A percentile compares a stretch with the other conserved stretches of the same genome.
phyloP scores from a whole-genome alignment of 2,888 invertebrate species.

The Tachina fera region DNA sequence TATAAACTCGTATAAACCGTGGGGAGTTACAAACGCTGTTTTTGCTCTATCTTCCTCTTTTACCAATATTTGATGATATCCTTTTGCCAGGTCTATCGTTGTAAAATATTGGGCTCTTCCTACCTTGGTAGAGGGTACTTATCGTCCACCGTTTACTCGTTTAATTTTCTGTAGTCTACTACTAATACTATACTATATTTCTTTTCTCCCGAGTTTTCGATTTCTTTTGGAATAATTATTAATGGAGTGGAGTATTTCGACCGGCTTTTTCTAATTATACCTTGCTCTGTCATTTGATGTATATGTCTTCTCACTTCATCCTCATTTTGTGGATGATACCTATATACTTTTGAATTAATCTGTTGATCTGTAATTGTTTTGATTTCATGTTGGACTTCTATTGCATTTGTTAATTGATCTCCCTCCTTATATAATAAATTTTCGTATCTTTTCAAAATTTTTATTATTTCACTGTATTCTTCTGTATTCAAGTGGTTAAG shows the following conservation, averaged over 20 bases:
- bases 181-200: not conserved
- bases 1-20: constrained; percentile 48
- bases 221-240: constrained; percentile 10
- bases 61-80: constrained; percentile 13
- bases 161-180: too few relatives aligned
- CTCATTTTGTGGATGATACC: constrained; percentile 33
- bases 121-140: not conserved
- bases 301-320: not conserved
- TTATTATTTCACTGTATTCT: not conserved
- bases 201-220: not conserved
- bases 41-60: constrained; percentile 17
- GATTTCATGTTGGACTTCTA: not conserved
- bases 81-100: not conserved
- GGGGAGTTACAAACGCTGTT: constrained; percentile 34
- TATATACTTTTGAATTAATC: constrained; percentile 29
- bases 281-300: not conserved
- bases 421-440: not conserved
- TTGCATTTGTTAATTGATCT: not conserved
- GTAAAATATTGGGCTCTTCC: constrained; percentile 9
- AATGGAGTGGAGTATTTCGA: constrained; percentile 18
- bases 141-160: not conserved
- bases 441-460: not conserved
- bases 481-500: constrained; percentile 1
- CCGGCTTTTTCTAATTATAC: constrained; percentile 17
- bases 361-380: constrained; percentile 1